phyloP scores from a whole-genome alignment of 2,888 invertebrate genomes.

The Heliconius charithonia region DNA sequence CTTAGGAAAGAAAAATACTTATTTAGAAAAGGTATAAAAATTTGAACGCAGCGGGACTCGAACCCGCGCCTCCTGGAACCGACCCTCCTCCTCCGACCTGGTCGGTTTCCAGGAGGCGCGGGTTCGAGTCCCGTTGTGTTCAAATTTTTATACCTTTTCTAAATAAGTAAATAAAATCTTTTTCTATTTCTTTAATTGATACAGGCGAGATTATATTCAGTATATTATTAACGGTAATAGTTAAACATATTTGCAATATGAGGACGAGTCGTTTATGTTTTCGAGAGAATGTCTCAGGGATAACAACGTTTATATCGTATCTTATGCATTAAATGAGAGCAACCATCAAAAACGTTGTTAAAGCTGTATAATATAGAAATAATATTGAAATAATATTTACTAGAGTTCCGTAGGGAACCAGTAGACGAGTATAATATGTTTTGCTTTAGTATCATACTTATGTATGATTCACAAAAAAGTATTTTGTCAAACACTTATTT shows the following conservation, averaged over 20 bases:
- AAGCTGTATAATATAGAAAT: not conserved
- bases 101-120: no score
- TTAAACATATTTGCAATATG: slow-evolving; percentile 23
- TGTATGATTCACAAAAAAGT: not conserved
- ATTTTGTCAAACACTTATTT: not conserved
- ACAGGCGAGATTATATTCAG: slow-evolving; percentile 23
- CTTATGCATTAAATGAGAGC: slow-evolving; percentile 21
- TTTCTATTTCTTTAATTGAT: not conserved
- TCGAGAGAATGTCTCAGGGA: slow-evolving; percentile 68
- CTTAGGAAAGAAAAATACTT: no score
- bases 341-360: slow-evolving; percentile 1
- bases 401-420: not conserved
- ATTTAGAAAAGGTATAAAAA: no score
- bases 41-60: no score
- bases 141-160: no score
- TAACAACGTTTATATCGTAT: slow-evolving; percentile 48
- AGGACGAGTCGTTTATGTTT: slow-evolving; percentile 50
- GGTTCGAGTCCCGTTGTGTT: no score
- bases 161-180: not conserved
- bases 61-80: no score
- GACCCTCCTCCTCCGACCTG: no score
- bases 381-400: not conserved
- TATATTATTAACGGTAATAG: slow-evolving; percentile 25
- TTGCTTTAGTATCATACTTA: not conserved
- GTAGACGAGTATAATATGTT: not conserved